phyloP scores from a whole-genome alignment of 64 coral and sea anemone species.

The Dendronephthya gigantea region DNA sequence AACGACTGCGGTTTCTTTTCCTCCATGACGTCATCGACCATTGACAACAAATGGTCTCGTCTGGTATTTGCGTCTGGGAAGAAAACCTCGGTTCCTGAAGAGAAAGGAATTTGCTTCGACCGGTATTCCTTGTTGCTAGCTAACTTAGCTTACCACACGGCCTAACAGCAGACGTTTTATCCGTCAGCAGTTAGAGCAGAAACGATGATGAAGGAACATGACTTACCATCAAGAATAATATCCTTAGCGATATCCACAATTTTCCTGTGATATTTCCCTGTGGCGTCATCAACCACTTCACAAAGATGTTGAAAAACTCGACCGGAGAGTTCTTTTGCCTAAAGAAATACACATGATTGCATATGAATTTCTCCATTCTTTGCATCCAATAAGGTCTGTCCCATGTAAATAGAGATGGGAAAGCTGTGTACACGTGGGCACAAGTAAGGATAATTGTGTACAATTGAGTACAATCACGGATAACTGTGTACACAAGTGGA shows the following conservation, averaged over 20 bases:
- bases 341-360: neutral
- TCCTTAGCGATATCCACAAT: slow-evolving; percentile 63
- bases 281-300: slow-evolving; percentile 76
- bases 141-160: too few species aligned
- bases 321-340: slow-evolving; percentile 51
- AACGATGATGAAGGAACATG: too few species aligned
- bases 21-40: slow-evolving; percentile 96
- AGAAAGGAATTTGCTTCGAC: neutral
- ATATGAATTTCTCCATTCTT: neutral
- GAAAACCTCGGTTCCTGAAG: slow-evolving; percentile 81
- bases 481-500: too few species aligned
- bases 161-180: too few species aligned
- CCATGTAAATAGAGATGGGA: too few species aligned
- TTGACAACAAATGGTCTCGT: slow-evolving; percentile 71
- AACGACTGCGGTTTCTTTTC: slow-evolving; percentile 71
- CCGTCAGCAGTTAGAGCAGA: too few species aligned
- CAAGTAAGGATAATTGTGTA: too few species aligned
- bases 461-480: too few species aligned
- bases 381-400: neutral
- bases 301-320: slow-evolving; percentile 82
- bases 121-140: too few species aligned
- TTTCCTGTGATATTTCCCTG: slow-evolving; percentile 40
- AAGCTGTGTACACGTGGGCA: too few species aligned
- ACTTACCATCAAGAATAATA: slow-evolving; percentile 85
- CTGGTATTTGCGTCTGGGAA: slow-evolving; percentile 82